Percentiles rank a stretch among this genome's conserved stretches.
Conservation (phyloP, 2,797 vertebrate species). For the Poeciliopsis paucimaculata region DNA sequence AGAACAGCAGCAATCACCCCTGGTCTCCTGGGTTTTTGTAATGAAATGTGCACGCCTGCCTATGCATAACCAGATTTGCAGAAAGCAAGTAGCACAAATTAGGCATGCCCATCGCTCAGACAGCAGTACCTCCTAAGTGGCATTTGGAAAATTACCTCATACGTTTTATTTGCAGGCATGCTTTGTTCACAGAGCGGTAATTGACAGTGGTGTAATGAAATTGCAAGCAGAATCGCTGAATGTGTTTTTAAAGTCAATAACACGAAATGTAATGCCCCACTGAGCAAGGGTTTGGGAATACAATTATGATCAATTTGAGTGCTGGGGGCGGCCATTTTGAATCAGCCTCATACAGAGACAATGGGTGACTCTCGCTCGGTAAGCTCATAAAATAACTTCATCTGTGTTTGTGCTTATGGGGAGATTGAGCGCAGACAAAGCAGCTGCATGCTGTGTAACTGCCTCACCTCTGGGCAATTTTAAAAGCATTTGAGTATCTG, state of each 20-base stretch:
- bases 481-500: slow-evolving; percentile 39
- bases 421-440: slow-evolving; percentile 67
- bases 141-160: slow-evolving; percentile 79
- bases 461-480: slow-evolving; percentile 54
- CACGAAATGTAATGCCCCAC: slow-evolving; percentile 77
- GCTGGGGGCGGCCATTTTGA: slow-evolving; percentile 78
- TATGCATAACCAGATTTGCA: slow-evolving; percentile 74
- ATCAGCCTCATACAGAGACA: slow-evolving; percentile 78
- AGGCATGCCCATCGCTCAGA: slow-evolving; percentile 72
- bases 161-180: slow-evolving; percentile 77
- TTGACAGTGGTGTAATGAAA: slow-evolving; percentile 80
- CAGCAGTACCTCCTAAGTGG: slow-evolving; percentile 71
- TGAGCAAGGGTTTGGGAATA: slow-evolving; percentile 77
- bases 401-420: slow-evolving; percentile 71
- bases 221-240: slow-evolving; percentile 73
- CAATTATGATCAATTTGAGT: slow-evolving; percentile 83
- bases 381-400: slow-evolving; percentile 73
- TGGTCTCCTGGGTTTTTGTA: slow-evolving; percentile 72
- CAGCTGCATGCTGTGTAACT: slow-evolving; percentile 71
- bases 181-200: slow-evolving; percentile 74
- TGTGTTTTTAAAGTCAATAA: slow-evolving; percentile 84
- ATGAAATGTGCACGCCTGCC: slow-evolving; percentile 70
- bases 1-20: slow-evolving; percentile 69
- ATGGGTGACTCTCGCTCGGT: slow-evolving; percentile 64
- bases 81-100: slow-evolving; percentile 74